Evolutionary conservation across 2,888 invertebrate genomes (phyloP).

Genomic region (Harmothoe impar): DNA sequence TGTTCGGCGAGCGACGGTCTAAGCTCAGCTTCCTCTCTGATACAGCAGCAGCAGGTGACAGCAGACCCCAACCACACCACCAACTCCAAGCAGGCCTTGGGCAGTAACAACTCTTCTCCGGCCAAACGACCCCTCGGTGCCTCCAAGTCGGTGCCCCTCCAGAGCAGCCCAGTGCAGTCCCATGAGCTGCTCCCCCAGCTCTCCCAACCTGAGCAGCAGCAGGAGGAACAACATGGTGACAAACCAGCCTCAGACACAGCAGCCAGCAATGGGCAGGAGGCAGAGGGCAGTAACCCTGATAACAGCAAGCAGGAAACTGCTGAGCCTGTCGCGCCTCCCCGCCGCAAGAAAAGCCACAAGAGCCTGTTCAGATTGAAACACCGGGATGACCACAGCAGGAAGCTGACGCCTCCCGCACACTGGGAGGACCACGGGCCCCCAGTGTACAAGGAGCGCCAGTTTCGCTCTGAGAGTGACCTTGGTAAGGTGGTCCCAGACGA

Average conservation of each 20-base stretch:
- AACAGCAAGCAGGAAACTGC: neutral
- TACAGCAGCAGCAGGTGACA: neutral
- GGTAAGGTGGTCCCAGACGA: slow-evolving; percentile 1
- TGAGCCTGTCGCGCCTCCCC: slow-evolving; percentile 23
- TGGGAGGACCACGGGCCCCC: neutral
- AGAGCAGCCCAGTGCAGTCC: neutral
- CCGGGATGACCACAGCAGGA: neutral
- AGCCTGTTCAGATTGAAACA: neutral
- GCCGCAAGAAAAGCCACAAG: neutral
- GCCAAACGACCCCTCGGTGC: slow-evolving; percentile 26
- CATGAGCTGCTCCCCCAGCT: neutral
- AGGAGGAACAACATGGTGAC: neutral
- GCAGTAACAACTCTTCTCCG: neutral
- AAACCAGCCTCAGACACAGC: neutral
- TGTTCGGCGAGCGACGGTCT: neutral
- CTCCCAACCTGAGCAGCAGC: neutral
- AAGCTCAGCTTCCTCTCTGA: neutral
- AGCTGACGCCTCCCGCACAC: neutral
- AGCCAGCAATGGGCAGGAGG: neutral
- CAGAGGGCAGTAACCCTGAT: neutral
- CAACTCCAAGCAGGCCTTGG: neutral
- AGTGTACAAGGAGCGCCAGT: neutral
- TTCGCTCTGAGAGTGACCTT: slow-evolving; percentile 28
- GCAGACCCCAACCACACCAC: neutral
- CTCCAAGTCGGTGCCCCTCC: neutral